Evolutionary conservation across 2,113 vertebrate genomes (phyloP).

Genomic region (Chauna torquata): DNA sequence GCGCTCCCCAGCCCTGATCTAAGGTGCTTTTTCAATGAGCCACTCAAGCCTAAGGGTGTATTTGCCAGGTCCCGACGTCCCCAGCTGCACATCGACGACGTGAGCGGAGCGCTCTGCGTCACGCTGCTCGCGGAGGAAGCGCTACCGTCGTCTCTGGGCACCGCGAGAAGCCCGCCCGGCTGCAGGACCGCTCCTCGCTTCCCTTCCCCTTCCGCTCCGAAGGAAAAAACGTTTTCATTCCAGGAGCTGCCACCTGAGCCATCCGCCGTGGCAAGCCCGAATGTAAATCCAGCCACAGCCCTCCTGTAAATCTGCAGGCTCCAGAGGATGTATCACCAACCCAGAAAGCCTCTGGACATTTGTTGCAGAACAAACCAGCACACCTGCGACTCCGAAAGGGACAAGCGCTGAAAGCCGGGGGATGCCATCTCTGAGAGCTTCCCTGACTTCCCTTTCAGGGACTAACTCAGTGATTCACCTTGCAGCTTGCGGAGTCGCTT

Average conservation of each 20-base stretch:
- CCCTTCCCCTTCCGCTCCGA: neutral
- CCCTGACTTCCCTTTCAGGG: neutral
- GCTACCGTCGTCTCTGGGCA: neutral
- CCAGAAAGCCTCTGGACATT: too few species aligned
- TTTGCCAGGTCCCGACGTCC: neutral
- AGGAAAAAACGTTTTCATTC: too few species aligned
- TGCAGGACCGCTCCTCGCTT: neutral
- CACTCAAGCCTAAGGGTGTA: too few species aligned
- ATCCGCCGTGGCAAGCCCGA: accelerated
- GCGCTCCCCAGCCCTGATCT: neutral
- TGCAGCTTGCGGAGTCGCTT: neutral
- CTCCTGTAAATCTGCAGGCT: neutral
- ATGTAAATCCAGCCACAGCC: accelerated
- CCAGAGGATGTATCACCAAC: neutral
- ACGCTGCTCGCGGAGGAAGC: accelerated
- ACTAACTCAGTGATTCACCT: neutral
- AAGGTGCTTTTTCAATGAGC: neutral
- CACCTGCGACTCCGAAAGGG: neutral
- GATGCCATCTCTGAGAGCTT: neutral
- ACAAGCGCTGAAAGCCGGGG: neutral
- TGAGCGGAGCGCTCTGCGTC: neutral
- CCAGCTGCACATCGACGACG: accelerated
- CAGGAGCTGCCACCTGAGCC: neutral
- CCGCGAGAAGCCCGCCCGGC: accelerated
- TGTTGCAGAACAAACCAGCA: neutral